Percentiles rank a stretch among this genome's conserved stretches.
These are phyloP conservation scores for Alloplasta piceator DNA, from an alignment of 2,888 invertebrate genomes.

Conservation along the genomic window DNA sequence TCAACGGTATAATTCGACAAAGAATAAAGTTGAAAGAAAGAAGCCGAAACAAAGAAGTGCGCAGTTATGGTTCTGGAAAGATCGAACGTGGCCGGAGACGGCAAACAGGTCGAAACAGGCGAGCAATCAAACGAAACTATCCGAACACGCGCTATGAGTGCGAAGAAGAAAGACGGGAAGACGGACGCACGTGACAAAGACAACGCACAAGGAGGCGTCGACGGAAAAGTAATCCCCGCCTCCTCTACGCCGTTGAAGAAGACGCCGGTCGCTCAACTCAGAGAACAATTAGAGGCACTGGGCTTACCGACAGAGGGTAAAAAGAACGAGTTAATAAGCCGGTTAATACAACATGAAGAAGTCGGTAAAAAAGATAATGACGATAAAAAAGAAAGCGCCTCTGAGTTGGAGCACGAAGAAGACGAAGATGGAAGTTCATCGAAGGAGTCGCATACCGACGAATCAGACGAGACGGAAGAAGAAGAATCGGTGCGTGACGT, in stretches of 20 bases:
- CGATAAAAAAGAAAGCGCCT: conserved; percentile 39
- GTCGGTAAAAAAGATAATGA: not conserved
- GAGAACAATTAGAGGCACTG: not conserved
- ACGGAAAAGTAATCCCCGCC: not conserved
- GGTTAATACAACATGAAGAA: not conserved
- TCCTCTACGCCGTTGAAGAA: conserved; percentile 4
- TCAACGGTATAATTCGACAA: no score
- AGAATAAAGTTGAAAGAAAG: no score
- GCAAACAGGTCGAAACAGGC: no score
- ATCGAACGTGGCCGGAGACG: not conserved
- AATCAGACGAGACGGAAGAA: not conserved
- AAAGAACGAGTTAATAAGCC: conserved; percentile 5
- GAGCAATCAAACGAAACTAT: no score
- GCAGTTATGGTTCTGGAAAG: not conserved
- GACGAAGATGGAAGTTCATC: not conserved
- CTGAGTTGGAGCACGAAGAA: no score
- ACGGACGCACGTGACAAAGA: not conserved
- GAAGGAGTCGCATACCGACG: not conserved
- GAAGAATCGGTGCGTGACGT: conserved; percentile 1
- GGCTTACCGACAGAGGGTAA: conserved; percentile 4
- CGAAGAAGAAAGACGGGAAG: conserved; percentile 7
- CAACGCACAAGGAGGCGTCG: not conserved
- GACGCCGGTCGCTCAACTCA: conserved; percentile 3
- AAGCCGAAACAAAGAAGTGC: conserved; percentile 1
- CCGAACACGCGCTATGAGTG: no score